Base-by-base conservation (phyloP, 2,113 vertebrate genomes). In the Callopanchax toddi region DNA sequence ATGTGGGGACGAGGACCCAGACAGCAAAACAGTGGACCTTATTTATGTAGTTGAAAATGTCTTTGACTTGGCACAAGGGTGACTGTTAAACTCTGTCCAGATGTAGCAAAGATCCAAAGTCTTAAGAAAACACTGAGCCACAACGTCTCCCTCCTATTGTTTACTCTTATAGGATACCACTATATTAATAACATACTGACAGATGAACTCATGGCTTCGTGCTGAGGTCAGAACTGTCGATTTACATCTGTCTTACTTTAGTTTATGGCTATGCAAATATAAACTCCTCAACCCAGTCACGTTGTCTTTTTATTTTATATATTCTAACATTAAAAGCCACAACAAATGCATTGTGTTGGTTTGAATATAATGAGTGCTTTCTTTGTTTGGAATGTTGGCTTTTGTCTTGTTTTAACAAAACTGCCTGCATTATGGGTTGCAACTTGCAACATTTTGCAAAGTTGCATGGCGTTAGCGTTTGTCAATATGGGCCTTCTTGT, bases 221-320 rank as follows among this genome's bases (percentile, higher is more conserved):
- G 36, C 43, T 67, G 62, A 53, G 53, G 65, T 84, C 68, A 79
- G 71, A 86, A 67, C 50, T 84, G 78, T 84, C 83, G 76, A 80
- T 76, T 67, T 76, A 75, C 55, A 71, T 78, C 34, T 49, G 71
- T 79, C 83, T 69, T 71, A 68, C 66, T 18, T 90, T 89, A 71
- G 82, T 91, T 92, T 82, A 87, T 83, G 87, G 84, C 92, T 93
- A 93, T 93, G 92, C 92, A 93, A 93, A 80, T 74, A 78, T 87
- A 73, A 76, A 77, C 64, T 32, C 64, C 63, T 69, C 68, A 22
- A 49, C 66, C 46, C 67, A 56, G 26, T 34, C 70, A 58, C 61
- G 68, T 54, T 64, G 66, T 74, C 80, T 71, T 74, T 69, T 71
- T 60, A 49, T 76, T 63, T 64, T 64, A 70, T 60, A 67, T 74